Conservation (phyloP, 2,113 vertebrate genomes). For the Entelurus aequoreus region DNA sequence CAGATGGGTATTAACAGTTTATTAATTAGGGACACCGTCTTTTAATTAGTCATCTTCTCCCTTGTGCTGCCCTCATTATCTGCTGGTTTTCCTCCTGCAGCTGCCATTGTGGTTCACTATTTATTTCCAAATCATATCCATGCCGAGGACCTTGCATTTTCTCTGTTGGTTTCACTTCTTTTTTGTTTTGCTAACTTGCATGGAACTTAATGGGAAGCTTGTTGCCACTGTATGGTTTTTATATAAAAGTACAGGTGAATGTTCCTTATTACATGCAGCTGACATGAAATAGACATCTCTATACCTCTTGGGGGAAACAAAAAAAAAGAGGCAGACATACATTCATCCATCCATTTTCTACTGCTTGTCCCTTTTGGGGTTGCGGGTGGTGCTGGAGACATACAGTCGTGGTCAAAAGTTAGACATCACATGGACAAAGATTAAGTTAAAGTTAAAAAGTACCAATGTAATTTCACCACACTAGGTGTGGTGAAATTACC, state of each 20-base stretch:
- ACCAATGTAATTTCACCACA: no score
- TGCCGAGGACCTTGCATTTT: background rate
- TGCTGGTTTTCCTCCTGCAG: background rate
- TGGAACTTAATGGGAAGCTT: background rate
- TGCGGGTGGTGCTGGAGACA: no score
- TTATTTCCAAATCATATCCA: background rate
- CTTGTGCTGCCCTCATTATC: background rate
- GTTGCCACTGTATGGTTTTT: background rate
- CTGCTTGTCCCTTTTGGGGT: no score
- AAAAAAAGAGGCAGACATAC: conserved; percentile 5
- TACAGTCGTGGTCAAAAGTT: no score
- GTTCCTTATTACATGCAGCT: background rate
- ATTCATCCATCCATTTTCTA: background rate
- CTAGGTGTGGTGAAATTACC: no score
- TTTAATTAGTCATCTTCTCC: background rate
- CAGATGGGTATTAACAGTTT: background rate
- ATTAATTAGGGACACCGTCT: background rate
- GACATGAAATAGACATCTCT: background rate
- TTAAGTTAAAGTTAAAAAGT: no score
- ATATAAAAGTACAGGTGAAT: background rate
- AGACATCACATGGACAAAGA: no score
- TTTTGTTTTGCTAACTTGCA: background rate
- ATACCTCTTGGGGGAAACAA: background rate
- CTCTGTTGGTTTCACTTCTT: background rate
- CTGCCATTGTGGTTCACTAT: background rate